phyloP scores from a whole-genome alignment of 2,888 invertebrate genomes.

The Noctua janthina region DNA sequence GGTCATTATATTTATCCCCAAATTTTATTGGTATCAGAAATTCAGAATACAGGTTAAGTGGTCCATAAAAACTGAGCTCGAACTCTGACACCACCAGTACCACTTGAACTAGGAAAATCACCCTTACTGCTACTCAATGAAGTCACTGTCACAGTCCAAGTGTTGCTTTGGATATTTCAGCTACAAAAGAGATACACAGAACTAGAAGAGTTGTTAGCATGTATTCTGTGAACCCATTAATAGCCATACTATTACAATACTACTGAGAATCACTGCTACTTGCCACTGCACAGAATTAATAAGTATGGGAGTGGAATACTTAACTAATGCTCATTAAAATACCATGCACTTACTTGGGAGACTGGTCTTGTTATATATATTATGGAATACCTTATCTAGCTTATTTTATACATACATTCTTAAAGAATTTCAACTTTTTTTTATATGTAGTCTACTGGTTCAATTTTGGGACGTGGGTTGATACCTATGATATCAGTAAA shows the following conservation, averaged over 20 bases:
- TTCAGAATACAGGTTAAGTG: background rate
- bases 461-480: background rate
- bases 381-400: background rate
- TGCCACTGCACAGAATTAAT: conserved; percentile 23
- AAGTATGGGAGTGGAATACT: conserved; percentile 24
- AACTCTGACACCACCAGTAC: background rate
- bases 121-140: background rate
- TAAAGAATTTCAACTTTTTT: background rate
- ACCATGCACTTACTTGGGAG: background rate
- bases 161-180: background rate
- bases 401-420: background rate
- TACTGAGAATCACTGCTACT: conserved; percentile 24
- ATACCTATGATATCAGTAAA: background rate
- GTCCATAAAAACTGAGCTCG: background rate
- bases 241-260: conserved; percentile 15
- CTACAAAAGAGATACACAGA: conserved; percentile 19
- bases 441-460: background rate
- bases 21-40: background rate
- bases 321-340: conserved; percentile 37
- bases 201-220: conserved; percentile 17
- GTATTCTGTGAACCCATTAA: conserved; percentile 21
- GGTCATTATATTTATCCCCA: too few species aligned
- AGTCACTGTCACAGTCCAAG: background rate
- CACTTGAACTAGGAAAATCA: background rate
- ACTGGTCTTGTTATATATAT: background rate